Evolutionary conservation across 1,140 invertebrate genomes (phyloP), one percentile per base, ranked within the genome.

Genomic region (Eurosta solidaginis): DNA sequence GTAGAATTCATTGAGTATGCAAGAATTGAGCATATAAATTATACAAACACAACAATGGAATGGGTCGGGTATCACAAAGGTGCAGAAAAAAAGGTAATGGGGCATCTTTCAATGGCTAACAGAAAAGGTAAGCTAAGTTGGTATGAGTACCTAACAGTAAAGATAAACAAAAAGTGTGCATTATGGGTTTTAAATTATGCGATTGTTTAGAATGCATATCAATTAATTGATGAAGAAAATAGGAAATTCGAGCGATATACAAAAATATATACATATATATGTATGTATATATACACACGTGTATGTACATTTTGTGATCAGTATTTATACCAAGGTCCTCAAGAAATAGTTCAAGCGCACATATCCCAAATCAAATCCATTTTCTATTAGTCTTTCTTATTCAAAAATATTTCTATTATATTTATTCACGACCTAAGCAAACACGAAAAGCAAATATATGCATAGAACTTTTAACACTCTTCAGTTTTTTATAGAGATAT

Each of bases 161-260:
- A n/a, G n/a, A n/a, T n/a, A 68, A 40, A 68, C 2, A 68, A 68
- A n/a, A 40, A n/a, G 29, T 5, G 59, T 68, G 33, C 59, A 20
- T 40, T 68, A 68, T 68, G 59, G 59, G 59, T 68, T 36, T 68
- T 2, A 2, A 20, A 68, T n/a, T n/a, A 22, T 40, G 33, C 33
- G 59, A 27, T 68, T 68, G 33, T n/a, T 68, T 68, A 40, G 36
- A 68, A 68, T 68, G 59, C 59, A 68, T 68, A 68, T 68, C 59
- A 68, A 68, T 68, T 68, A 68, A 33, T 68, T 20, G 14, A 7
- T 33, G 40, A 29, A 68, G 33, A 68, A 68, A 68, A 33, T 33
- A 20, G 29, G 14, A 33, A 33, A 20, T 20, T 20, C 4, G 10
- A 20, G 7, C 22, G 4, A 68, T 20, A n/a, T 5, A 63, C 25